Base-by-base conservation (phyloP, 1,140 invertebrate genomes). In the Ceratina japonica region DNA sequence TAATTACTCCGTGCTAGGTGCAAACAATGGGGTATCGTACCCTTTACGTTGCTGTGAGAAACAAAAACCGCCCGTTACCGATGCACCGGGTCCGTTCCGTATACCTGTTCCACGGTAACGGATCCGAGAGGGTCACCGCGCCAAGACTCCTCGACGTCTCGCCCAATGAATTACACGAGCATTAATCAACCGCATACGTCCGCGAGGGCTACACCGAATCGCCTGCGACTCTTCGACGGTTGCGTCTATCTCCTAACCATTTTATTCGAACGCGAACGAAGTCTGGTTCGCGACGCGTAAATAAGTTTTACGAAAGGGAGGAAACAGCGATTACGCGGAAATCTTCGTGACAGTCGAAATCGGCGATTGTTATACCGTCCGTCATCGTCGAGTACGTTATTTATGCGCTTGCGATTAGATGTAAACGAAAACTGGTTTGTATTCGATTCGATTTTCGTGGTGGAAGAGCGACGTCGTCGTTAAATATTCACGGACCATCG, bases 1-100 rank as follows among this genome's bases (percentile, higher is more conserved):
- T 91, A 92, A 91, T 91, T 91, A 92, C 90, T 92, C 87, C 73
- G 88, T 88, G 87, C 90, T 88, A 90, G 89, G 87, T 90, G 90
- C 90, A 91, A 91, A 91, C 91, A 92, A 92, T 91, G 84, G 87
- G 37, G 70, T 76, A 77, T 78, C 85, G 87, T 77, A 87, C 86
- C 87, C 87, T 88, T 91, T 89, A 88, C 85, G 37, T 85, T 85
- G 84, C 82, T 89, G 89, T 90, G 91, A 91, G 90, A 92, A 91
- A 92, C 90, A 91, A 92, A 86, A 91, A 84, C 66, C 61, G 56
- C 68, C 65, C 64, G 79, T 79, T 76, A 68, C 37, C 37, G 70
- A 27, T 75, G 56, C n/a, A 37, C 63, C 61, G 56, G 59, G 75
- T 61, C 24, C 4, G 31, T 18, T 65, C 64, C 69, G 49, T 54